Percentiles rank a stretch among this genome's conserved stretches.
phyloP scores from a whole-genome alignment of 2,888 invertebrate species.

The Eilema depressum region DNA sequence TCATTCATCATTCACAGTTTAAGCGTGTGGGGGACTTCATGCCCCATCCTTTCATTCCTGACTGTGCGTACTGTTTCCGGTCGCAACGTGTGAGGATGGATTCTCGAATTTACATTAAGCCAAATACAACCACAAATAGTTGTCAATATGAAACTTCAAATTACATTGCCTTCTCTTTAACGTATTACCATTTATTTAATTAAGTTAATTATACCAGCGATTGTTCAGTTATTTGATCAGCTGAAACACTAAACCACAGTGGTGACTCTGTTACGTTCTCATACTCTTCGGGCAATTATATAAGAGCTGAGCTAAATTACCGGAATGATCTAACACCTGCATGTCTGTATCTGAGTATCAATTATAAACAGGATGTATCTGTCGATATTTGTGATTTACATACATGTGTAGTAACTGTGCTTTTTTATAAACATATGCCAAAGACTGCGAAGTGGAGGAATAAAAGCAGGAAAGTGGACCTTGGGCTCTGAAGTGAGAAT shows the following conservation, averaged over 20 bases:
- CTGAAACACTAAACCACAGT: conserved; percentile 12
- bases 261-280: conserved; percentile 14
- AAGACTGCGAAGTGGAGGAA: not conserved
- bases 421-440: not conserved
- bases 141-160: not conserved
- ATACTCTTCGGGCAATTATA: conserved; percentile 14
- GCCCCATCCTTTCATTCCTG: no score
- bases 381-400: not conserved
- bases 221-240: conserved; percentile 11
- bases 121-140: no score
- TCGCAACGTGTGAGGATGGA: no score
- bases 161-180: not conserved
- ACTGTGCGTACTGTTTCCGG: no score
- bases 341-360: not conserved
- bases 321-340: conserved; percentile 4
- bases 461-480: not conserved
- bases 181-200: not conserved
- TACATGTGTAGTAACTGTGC: not conserved
- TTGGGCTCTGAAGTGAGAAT: not conserved
- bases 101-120: no score
- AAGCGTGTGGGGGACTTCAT: no score
- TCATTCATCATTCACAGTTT: no score
- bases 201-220: not conserved
- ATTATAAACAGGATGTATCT: not conserved
- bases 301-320: conserved; percentile 7